Base-by-base conservation (phyloP, 2,888 invertebrate genomes). In the Brachylomia viminalis region DNA sequence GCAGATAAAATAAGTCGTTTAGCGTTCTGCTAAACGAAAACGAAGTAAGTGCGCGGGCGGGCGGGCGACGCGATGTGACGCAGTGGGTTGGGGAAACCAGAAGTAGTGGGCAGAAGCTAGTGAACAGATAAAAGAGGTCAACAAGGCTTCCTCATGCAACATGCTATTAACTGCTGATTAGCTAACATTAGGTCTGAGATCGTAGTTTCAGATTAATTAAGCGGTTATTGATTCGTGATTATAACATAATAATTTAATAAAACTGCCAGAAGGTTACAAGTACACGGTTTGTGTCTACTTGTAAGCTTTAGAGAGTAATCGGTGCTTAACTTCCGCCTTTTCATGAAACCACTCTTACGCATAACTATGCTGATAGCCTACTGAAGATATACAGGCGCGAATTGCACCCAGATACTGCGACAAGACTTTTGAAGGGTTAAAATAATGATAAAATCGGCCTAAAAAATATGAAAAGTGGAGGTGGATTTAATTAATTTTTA, bases 111-210 rank as follows among this genome's bases (percentile, higher is more conserved):
- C 42, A 42, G 10, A 42, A 42, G 8, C 8, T 42, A 10, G 42
- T 42, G 69, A 27, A 56, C 27, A 61, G 79, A 80, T 82, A 75
- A 61, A 70, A 61, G 23, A 75, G 69, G 75, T 81, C 75, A 75
- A 33, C 38, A 49, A 27, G 4, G 54, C 23, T 75, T 59, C 69
- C 59, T 81, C 27, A 49, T 80, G 49, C 38, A 4, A 42, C 45
- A 64, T 59, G 30, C 33, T 45, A 75, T 11, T 52, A 67, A 45
- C 33, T 64, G n/a, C 54, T 75, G 17, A 59, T 65, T 81, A 75
- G 65, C 27, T 30, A 30, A 58, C 69, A 33, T 30, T 56, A 61
- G 58, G 27, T 69, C 61, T 52, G 20, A 70, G 65, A 61, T 45
- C 56, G 20, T 7, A n/a, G 8, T 42, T 65, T 56, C 47, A 66